Percentiles rank a stretch among this genome's conserved stretches.
These are phyloP conservation scores for Neofelis nebulosa DNA, from an alignment of 2,113 vertebrate species.

Conservation along the genomic window DNA sequence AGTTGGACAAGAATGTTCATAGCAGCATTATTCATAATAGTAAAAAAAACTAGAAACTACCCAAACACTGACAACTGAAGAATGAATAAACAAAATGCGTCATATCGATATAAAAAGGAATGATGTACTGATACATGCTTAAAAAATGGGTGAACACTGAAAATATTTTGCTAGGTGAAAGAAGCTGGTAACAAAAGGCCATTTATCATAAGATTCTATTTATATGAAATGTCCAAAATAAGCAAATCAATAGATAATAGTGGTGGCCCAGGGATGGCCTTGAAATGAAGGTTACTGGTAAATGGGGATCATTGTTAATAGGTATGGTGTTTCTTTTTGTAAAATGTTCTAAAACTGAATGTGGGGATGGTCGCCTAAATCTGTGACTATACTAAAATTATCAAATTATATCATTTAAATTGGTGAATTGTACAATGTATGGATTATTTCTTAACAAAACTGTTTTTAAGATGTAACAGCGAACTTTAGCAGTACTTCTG, in stretches of 20 bases:
- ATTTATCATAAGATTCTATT: neutral
- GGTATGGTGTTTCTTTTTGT: neutral
- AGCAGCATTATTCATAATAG: neutral
- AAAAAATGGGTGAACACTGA: neutral
- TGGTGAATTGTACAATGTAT: neutral
- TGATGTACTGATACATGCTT: neutral
- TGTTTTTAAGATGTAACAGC: neutral
- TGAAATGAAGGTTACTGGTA: neutral
- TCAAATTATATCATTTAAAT: neutral
- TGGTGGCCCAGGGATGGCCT: accelerated
- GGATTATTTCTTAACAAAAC: neutral
- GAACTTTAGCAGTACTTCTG: neutral
- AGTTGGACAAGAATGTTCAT: neutral
- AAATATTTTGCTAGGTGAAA: neutral
- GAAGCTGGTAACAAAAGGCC: neutral
- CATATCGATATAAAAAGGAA: neutral
- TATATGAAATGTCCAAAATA: neutral
- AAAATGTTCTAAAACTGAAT: neutral
- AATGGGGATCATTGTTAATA: neutral
- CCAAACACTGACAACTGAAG: neutral
- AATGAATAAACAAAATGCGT: neutral
- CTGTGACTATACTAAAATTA: neutral
- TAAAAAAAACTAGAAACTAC: neutral
- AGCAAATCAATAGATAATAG: neutral
- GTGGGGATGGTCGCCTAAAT: neutral